Evolutionary conservation across 2,888 invertebrate species (phyloP).

Genomic region (Idaea aversata): DNA sequence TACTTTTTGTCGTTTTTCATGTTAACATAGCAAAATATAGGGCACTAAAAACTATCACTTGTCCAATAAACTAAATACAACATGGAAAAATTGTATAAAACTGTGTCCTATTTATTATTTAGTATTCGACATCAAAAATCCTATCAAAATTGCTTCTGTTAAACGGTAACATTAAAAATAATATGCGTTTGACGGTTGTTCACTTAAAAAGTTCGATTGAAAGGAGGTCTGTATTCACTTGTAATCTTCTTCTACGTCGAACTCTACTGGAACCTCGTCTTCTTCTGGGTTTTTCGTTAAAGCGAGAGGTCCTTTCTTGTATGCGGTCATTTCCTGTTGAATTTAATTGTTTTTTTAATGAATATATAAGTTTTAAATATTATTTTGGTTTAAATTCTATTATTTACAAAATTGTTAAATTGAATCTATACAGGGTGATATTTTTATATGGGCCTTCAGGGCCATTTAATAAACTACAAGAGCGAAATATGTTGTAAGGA

Average conservation of each 20-base stretch:
- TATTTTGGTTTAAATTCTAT: too few species aligned
- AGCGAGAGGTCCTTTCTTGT: conserved; percentile 85
- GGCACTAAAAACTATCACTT: neutral
- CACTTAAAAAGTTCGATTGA: conserved; percentile 1
- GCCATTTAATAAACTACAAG: too few species aligned
- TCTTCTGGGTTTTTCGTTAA: conserved; percentile 51
- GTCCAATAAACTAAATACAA: neutral
- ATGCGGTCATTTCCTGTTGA: conserved; percentile 90
- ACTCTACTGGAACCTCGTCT: conserved; percentile 26
- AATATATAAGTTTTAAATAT: too few species aligned
- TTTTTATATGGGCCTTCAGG: too few species aligned
- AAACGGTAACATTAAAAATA: conserved; percentile 24
- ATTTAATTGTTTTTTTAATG: neutral
- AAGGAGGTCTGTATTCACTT: conserved; percentile 49
- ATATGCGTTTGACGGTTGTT: conserved; percentile 8
- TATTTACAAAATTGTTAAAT: too few species aligned
- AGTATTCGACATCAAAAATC: conserved; percentile 10
- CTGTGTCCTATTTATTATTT: neutral
- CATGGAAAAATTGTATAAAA: neutral
- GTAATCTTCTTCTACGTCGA: conserved; percentile 82
- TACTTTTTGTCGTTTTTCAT: too few species aligned
- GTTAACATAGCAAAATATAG: too few species aligned
- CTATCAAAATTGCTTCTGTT: conserved; percentile 23
- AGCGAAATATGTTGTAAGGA: too few species aligned
- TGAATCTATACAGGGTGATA: too few species aligned